A percentile compares a stretch with the other conserved stretches of the same genome.
Conservation (phyloP, 1,140 invertebrate species). For the Saccostrea glomerata region DNA sequence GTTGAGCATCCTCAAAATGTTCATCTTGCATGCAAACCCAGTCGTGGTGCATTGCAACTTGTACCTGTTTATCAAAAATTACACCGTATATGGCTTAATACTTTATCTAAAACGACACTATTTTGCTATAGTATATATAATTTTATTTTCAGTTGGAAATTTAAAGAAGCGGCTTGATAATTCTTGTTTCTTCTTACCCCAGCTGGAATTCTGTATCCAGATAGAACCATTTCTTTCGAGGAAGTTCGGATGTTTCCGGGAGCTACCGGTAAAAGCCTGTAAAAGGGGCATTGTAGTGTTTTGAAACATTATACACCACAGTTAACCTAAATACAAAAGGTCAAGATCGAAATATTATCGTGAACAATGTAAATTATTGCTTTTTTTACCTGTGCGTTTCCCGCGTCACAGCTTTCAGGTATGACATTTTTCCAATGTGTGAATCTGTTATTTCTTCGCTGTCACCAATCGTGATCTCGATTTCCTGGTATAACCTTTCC, state of each 20-base stretch:
- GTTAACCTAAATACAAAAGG: too few species aligned
- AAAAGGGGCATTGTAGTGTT: slow-evolving; percentile 18
- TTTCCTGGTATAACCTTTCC: slow-evolving; percentile 84
- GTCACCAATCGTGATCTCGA: slow-evolving; percentile 80
- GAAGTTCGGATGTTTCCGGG: slow-evolving; percentile 70
- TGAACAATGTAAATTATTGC: neutral
- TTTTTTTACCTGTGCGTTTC: slow-evolving; percentile 85
- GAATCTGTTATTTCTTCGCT: slow-evolving; percentile 82
- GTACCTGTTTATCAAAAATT: slow-evolving; percentile 77
- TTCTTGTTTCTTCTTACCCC: slow-evolving; percentile 79
- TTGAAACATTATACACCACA: too few species aligned
- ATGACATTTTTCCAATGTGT: slow-evolving; percentile 83
- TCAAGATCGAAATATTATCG: too few species aligned
- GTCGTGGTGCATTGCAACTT: slow-evolving; percentile 58
- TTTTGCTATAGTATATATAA: too few species aligned
- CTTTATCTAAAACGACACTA: too few species aligned
- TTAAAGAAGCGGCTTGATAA: too few species aligned
- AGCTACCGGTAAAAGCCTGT: slow-evolving; percentile 69
- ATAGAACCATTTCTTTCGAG: slow-evolving; percentile 71
- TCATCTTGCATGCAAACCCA: slow-evolving; percentile 46
- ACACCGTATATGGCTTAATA: too few species aligned
- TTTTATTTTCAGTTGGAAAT: too few species aligned
- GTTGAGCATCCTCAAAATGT: slow-evolving; percentile 55
- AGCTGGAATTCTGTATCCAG: slow-evolving; percentile 80
- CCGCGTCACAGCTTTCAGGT: slow-evolving; percentile 89